These are phyloP conservation scores for Rhopalosiphum maidis DNA, from an alignment of 1,140 invertebrate species.

Conservation along the genomic window DNA sequence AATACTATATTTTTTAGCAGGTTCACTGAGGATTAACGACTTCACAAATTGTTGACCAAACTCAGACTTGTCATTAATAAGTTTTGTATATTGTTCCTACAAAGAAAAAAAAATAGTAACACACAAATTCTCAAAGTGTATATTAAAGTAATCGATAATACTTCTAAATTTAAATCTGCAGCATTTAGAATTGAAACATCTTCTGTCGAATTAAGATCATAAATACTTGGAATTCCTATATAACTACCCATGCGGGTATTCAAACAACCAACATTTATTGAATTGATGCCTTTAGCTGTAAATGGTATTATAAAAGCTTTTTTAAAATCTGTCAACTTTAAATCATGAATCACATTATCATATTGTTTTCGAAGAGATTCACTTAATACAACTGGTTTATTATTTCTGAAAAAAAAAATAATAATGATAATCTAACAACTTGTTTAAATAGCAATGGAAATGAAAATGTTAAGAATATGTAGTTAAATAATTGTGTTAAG, in stretches of 20 bases:
- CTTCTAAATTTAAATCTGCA: conserved; percentile 5
- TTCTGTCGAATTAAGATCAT: conserved; percentile 26
- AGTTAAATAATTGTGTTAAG: not conserved
- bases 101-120: not conserved
- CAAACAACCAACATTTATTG: conserved; percentile 42
- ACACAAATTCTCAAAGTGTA: not conserved
- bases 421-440: not conserved
- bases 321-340: conserved; percentile 42
- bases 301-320: conserved; percentile 32
- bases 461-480: too few species aligned
- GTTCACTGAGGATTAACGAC: conserved; percentile 63
- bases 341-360: conserved; percentile 54
- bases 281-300: conserved; percentile 30
- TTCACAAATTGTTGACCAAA: conserved; percentile 62
- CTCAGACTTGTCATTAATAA: conserved; percentile 61
- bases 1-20: conserved; percentile 65
- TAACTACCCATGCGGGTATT: conserved; percentile 43
- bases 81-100: not conserved
- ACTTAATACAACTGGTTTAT: conserved; percentile 35
- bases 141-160: not conserved
- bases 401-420: conserved; percentile 27
- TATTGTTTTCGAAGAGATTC: conserved; percentile 33
- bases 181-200: conserved; percentile 31
- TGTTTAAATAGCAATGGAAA: not conserved
- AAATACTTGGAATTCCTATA: conserved; percentile 57